Evolutionary conservation across 2,797 vertebrate species (phyloP), one percentile per base, ranked within the genome.

Genomic region (Fistularia tabacaria): DNA sequence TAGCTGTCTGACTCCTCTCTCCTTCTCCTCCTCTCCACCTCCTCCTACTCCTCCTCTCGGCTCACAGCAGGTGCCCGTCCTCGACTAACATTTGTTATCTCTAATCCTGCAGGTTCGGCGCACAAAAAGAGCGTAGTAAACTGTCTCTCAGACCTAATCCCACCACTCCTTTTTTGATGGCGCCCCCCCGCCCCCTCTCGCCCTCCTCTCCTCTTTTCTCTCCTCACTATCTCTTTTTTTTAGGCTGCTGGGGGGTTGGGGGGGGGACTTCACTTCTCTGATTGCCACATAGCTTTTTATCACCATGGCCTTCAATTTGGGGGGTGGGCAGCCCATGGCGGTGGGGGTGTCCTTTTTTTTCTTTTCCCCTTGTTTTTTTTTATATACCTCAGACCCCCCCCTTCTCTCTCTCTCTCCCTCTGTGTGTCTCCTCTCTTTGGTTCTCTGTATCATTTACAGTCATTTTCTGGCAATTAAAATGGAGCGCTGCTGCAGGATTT

Each of bases 391-490:
- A 74, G 71, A 82, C 74, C 73, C 79, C 57, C 41, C 70, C 57
- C 66, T 73, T 64, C 66, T 52, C 67, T 77, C 73, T 79, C 73
- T 50, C 59, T 69, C 64, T 12, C 36, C 40, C 77, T 71, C 74
- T 82, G 69, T 57, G 65, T 73, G 64, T 65, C 54, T 69, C 76
- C 73, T 79, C 73, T 50, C 59, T 69, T 62, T 12, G 11, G 40
- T 76, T 71, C 74, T 82, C 80, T 66, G 76, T 88, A 84, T 88
- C 77, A 87, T 87, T 90, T 87, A 88, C 85, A 84, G 74, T 86
- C 79, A 88, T 89, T 90, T 91, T 89, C 85, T 89, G 84, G 84
- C 84, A 91, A 90, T 92, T 90, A 91, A 91, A 88, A 87, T 85
- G 81, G 81, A 88, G 83, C 74, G 68, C 77, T 80, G 87, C 89